Base-by-base conservation (phyloP, 2,113 vertebrate genomes). In the Megaleporinus macrocephalus region DNA sequence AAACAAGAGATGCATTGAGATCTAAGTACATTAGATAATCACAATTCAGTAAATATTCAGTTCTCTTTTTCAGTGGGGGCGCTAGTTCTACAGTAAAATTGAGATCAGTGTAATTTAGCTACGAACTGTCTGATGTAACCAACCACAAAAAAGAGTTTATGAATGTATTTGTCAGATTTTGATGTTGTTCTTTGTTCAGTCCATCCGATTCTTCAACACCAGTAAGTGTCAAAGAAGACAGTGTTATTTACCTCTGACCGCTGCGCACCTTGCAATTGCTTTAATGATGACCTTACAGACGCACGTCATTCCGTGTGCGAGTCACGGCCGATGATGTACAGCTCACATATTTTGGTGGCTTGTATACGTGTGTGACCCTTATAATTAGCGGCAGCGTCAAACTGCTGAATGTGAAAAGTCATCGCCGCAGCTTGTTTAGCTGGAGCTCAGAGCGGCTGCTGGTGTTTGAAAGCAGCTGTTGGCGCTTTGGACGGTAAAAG, bases 221-320 rank as follows among this genome's bases (percentile, higher is more conserved):
- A 18, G 14, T 18, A 15, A 27, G 63, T 27, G n/a, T 44, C 33
- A 71, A 1, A 22, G 26, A 22, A 20, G 33, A 11, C 1, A 63
- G 22, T 63, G 57, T 26, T 82, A 74, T 74, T 53, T 77, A 36
- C 78, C 22, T 29, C 77, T 79, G n/a, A 63, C 16, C 29, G 55
- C 51, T 27, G n/a, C n/a, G 20, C 73, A 83, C 61, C 80, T n/a
- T 24, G 16, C 22, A 26, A 71, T 73, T 66, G 41, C 65, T 65
- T 15, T 79, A 85, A 85, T 82, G 26, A 82, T 12, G 29, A 68
- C 51, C 57, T 66, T 16, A 57, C 20, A n/a, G 66, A 71, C n/a
- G 73, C 26, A 61, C 16, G 55, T 71, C 36, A 79, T 59, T 27
- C 24, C 77, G 33, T 1, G 13, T 36, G 44, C 51, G 69, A 51